Percentiles rank a stretch among this genome's conserved stretches.
phyloP scores from a whole-genome alignment of 2,888 invertebrate species.

The Cloeon dipterum region DNA sequence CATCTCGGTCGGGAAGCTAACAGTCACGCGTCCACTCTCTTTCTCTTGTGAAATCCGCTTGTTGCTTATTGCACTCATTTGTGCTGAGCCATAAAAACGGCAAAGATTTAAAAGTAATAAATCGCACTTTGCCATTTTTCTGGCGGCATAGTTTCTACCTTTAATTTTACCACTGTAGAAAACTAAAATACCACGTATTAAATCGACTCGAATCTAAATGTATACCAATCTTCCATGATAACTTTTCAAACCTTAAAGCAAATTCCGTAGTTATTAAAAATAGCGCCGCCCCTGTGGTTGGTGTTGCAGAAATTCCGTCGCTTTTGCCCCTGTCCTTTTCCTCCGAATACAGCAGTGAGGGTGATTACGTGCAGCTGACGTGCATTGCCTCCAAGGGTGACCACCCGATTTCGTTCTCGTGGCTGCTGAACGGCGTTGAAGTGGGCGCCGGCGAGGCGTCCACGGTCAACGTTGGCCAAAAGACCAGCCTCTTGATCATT shows the following conservation, averaged over 20 bases:
- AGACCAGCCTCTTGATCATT: conserved; percentile 36
- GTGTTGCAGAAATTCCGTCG: conserved; percentile 10
- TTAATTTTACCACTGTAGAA: too few relatives aligned
- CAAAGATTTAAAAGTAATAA: too few relatives aligned
- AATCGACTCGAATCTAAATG: too few relatives aligned
- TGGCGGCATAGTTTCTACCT: too few relatives aligned
- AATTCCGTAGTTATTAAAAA: too few relatives aligned
- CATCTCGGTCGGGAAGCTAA: background rate
- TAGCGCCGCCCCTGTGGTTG: too few relatives aligned
- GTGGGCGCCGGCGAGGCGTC: conserved; percentile 16
- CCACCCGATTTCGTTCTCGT: conserved; percentile 19
- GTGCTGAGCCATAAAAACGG: too few relatives aligned
- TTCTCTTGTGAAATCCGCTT: too few relatives aligned
- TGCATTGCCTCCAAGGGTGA: conserved; percentile 17
- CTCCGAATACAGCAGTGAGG: conserved; percentile 12
- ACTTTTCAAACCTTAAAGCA: too few relatives aligned
- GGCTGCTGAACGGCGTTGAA: conserved; percentile 20
- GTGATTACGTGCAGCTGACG: conserved; percentile 13
- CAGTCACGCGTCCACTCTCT: background rate
- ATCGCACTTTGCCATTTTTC: background rate
- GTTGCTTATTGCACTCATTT: too few relatives aligned
- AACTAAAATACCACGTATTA: too few relatives aligned
- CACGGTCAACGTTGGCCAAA: conserved; percentile 27
- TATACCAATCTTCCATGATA: too few relatives aligned
- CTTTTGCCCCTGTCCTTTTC: conserved; percentile 12